phyloP scores from a whole-genome alignment of 2,888 invertebrate species.

The Fragum fragum region DNA sequence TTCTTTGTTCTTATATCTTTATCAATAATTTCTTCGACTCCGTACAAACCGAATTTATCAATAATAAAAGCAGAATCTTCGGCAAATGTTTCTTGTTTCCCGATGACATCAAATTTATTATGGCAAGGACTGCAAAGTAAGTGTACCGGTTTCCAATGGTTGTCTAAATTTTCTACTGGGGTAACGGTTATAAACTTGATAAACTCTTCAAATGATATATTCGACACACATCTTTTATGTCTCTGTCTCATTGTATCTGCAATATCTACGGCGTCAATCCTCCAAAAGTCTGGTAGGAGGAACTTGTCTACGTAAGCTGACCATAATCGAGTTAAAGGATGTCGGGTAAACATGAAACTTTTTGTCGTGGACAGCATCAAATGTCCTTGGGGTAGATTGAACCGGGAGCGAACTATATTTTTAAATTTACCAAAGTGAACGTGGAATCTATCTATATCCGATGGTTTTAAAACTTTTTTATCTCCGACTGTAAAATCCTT shows the following conservation, averaged over 20 bases:
- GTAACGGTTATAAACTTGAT: slow-evolving; percentile 44
- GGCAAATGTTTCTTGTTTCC: slow-evolving; percentile 64
- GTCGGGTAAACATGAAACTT: slow-evolving; percentile 67
- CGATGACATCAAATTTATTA: slow-evolving; percentile 59
- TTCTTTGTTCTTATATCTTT: slow-evolving; percentile 23
- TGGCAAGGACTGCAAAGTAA: slow-evolving; percentile 65
- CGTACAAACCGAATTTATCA: slow-evolving; percentile 37
- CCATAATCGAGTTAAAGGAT: slow-evolving; percentile 69
- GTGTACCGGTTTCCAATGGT: slow-evolving; percentile 63
- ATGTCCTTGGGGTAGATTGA: slow-evolving; percentile 16
- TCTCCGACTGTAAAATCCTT: slow-evolving; percentile 25
- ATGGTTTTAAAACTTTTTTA: slow-evolving; percentile 36
- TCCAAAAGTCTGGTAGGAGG: slow-evolving; percentile 69
- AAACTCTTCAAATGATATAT: slow-evolving; percentile 66
- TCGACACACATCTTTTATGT: slow-evolving; percentile 49
- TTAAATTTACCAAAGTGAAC: slow-evolving; percentile 53
- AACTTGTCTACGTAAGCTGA: slow-evolving; percentile 72
- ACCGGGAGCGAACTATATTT: slow-evolving; percentile 10
- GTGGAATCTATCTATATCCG: slow-evolving; percentile 55
- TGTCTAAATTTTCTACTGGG: slow-evolving; percentile 31
- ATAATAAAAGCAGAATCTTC: slow-evolving; percentile 52
- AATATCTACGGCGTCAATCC: slow-evolving; percentile 32
- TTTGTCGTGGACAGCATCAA: slow-evolving; percentile 35
- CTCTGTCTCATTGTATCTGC: slow-evolving; percentile 28
- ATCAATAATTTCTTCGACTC: slow-evolving; percentile 3